Percentiles rank a stretch among this genome's conserved stretches.
These are phyloP conservation scores for Cylas formicarius DNA, from an alignment of 1,140 invertebrate genomes.

Conservation along the genomic window DNA sequence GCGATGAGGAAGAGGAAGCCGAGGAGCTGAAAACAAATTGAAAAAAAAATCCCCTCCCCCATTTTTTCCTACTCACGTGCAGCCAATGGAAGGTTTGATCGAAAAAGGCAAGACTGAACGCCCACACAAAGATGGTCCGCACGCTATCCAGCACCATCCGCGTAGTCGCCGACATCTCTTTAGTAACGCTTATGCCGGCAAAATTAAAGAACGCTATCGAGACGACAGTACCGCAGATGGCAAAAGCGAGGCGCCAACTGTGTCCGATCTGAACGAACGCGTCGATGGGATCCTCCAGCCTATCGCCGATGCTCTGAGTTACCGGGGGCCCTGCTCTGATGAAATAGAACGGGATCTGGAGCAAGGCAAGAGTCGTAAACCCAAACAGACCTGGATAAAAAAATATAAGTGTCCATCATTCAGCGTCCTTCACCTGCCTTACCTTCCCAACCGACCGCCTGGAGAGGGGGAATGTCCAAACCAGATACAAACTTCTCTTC, in stretches of 20 bases:
- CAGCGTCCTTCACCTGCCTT: conserved; percentile 1
- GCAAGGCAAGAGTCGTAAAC: conserved; percentile 62
- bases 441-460: conserved; percentile 91
- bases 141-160: conserved; percentile 89
- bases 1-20: conserved; percentile 27
- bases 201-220: conserved; percentile 97
- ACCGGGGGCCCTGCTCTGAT: conserved; percentile 69
- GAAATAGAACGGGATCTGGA: conserved; percentile 81
- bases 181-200: conserved; percentile 91
- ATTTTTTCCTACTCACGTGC: conserved; percentile 58
- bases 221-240: conserved; percentile 69
- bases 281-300: conserved; percentile 80
- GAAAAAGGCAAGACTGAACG: conserved; percentile 60
- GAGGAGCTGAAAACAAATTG: conserved; percentile 27
- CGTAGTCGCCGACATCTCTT: conserved; percentile 86
- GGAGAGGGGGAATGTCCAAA: conserved; percentile 70
- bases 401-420: conserved; percentile 1
- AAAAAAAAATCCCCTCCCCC: too few relatives aligned
- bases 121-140: conserved; percentile 85
- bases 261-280: conserved; percentile 75
- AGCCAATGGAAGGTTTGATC: conserved; percentile 77
- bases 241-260: conserved; percentile 54
- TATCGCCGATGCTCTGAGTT: conserved; percentile 65
- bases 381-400: conserved; percentile 63
- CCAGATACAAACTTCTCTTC: conserved; percentile 86